A percentile compares a stretch with the other conserved stretches of the same genome.
phyloP scores from a whole-genome alignment of 2,113 vertebrate species.

The Perognathus longimembris region DNA sequence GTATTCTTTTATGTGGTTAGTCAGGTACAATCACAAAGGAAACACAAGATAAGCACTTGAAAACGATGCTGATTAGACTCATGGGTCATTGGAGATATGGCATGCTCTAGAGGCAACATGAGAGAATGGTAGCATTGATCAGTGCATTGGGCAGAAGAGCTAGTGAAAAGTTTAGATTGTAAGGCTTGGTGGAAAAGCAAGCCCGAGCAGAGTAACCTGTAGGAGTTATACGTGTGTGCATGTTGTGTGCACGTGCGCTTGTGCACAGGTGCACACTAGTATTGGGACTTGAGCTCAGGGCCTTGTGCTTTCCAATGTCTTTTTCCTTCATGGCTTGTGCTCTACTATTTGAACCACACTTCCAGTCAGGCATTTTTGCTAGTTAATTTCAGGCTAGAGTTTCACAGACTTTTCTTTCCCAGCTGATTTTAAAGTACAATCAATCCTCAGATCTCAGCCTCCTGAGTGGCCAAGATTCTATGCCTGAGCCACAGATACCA shows the following conservation, averaged over 20 bases:
- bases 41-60: not conserved
- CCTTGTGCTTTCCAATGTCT: not conserved
- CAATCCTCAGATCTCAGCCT: too few species aligned
- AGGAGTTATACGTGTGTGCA: too few species aligned
- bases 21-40: not conserved
- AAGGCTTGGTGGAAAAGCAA: not conserved
- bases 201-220: not conserved
- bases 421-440: too few species aligned
- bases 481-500: too few species aligned
- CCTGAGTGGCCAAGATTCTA: too few species aligned
- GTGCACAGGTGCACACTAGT: too few species aligned
- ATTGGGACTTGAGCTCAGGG: too few species aligned
- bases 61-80: not conserved
- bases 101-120: not conserved
- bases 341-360: not conserved
- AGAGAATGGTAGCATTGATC: not conserved
- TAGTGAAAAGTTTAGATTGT: not conserved
- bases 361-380: too few species aligned
- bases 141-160: not conserved
- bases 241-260: too few species aligned
- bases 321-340: too few species aligned
- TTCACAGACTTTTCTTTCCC: too few species aligned
- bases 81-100: not conserved
- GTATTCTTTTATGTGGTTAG: not conserved
- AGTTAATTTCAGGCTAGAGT: too few species aligned